phyloP scores from a whole-genome alignment of 1,140 invertebrate species.

The Ladona fulva region DNA sequence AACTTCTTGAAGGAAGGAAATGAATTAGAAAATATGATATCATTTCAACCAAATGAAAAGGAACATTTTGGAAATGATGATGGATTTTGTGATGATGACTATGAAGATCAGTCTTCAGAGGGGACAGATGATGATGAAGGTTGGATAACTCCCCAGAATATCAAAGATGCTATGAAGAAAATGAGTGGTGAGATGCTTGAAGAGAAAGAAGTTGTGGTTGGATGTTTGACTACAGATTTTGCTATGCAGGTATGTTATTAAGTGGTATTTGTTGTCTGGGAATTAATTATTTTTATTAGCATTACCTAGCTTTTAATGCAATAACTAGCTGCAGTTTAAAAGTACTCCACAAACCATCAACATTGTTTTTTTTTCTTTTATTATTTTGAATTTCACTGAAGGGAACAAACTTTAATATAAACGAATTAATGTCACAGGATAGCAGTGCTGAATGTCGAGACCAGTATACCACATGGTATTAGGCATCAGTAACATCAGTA shows the following conservation, averaged over 20 bases:
- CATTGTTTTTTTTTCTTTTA: no score
- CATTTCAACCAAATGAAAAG: constrained; percentile 32
- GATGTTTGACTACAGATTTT: constrained; percentile 93
- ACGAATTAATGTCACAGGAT: no score
- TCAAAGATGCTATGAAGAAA: constrained; percentile 59
- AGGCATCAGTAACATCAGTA: no score
- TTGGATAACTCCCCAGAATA: constrained; percentile 89
- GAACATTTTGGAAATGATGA: constrained; percentile 24
- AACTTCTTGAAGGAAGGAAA: constrained; percentile 26
- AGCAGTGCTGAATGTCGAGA: no score
- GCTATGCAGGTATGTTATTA: constrained; percentile 88
- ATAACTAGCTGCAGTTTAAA: no score
- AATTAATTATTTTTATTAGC: no score
- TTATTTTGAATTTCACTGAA: no score
- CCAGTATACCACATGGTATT: no score
- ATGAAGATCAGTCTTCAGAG: background rate
- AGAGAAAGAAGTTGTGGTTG: constrained; percentile 62
- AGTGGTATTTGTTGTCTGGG: no score
- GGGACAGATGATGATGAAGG: constrained; percentile 54
- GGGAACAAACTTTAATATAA: no score
- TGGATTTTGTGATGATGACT: constrained; percentile 10
- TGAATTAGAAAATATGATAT: constrained; percentile 31
- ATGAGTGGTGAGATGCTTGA: constrained; percentile 51
- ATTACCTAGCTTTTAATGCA: no score
- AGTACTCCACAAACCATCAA: no score